Evolutionary conservation across 2,113 vertebrate species (phyloP).

Genomic region (Formicarius rufipectus): DNA sequence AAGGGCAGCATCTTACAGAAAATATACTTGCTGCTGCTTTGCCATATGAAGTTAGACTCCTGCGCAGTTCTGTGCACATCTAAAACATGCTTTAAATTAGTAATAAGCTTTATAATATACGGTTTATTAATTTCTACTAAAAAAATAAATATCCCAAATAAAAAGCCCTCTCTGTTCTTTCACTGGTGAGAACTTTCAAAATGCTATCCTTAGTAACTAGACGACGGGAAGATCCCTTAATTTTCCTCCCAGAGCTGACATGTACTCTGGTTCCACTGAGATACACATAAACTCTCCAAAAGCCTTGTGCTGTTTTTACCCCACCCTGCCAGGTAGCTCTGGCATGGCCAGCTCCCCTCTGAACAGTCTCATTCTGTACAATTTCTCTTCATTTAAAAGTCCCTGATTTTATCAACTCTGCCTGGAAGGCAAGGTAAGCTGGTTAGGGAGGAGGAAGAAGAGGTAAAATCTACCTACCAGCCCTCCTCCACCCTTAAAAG

Average conservation of each 20-base stretch:
- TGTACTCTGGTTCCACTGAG: neutral
- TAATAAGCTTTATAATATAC: neutral
- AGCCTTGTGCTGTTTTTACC: neutral
- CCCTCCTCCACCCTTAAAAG: neutral
- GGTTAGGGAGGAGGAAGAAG: neutral
- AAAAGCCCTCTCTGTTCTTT: neutral
- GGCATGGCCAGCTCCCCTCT: neutral
- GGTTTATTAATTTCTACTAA: neutral
- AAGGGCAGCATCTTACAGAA: neutral
- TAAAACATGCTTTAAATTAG: neutral
- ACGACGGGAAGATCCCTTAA: neutral
- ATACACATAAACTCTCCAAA: neutral
- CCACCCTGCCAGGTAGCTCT: neutral
- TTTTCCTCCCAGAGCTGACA: neutral
- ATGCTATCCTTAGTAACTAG: neutral
- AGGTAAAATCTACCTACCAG: neutral
- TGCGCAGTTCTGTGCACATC: neutral
- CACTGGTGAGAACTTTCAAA: neutral
- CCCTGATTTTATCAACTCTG: conserved; percentile 51
- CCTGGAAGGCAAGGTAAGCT: conserved; percentile 17
- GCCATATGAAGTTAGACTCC: neutral
- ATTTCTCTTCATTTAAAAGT: conserved; percentile 40
- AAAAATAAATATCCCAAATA: neutral
- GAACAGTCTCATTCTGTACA: neutral
- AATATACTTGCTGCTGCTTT: neutral